Conservation (phyloP, 1,140 invertebrate species). For the Pogonomyrmex barbatus region DNA sequence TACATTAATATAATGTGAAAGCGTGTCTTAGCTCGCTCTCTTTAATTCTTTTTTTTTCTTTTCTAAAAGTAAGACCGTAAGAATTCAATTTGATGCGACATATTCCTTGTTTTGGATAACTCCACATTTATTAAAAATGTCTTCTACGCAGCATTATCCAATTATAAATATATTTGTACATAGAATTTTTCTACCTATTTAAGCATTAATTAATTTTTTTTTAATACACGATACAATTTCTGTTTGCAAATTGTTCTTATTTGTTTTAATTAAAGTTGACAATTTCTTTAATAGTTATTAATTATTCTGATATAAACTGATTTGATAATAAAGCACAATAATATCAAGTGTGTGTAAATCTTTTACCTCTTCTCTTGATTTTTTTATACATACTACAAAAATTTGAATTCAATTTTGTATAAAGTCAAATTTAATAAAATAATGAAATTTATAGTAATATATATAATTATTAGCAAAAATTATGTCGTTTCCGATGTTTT, state of each 20-base stretch:
- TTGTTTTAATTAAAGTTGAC: background rate
- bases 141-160: background rate
- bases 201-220: constrained; percentile 5
- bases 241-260: background rate
- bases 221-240: background rate
- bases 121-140: background rate
- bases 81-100: constrained; percentile 1
- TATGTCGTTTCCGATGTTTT: background rate
- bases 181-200: background rate
- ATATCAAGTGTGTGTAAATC: background rate
- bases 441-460: background rate
- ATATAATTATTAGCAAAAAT: background rate
- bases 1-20: constrained; percentile 14
- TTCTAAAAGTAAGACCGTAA: constrained; percentile 10
- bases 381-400: background rate
- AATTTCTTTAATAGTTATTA: background rate
- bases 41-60: background rate
- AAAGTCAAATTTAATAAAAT: background rate
- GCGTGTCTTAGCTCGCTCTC: background rate
- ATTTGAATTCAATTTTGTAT: background rate
- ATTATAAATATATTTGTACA: background rate
- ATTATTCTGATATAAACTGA: background rate
- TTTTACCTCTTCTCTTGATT: background rate
- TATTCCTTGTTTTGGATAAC: background rate
- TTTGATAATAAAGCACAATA: constrained; percentile 22